Conservation (phyloP, 2,888 invertebrate genomes). For the Caenorhabditis parvicauda region DNA sequence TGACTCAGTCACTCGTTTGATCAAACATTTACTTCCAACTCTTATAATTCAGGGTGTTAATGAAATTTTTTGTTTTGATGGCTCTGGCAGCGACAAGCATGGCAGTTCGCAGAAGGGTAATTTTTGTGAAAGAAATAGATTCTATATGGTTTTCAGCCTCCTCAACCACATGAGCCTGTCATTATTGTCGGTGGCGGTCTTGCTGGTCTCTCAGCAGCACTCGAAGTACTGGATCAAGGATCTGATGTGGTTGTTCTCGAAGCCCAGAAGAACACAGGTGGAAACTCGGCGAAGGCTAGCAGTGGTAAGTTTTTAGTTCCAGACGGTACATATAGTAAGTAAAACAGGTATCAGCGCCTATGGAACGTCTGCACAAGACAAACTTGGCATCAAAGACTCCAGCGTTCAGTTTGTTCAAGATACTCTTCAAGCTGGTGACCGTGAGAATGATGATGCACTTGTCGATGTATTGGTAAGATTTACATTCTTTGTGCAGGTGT, state of each 20-base stretch:
- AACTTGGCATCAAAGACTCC: conserved; percentile 46
- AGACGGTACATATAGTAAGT: not conserved
- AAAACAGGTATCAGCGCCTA: conserved; percentile 61
- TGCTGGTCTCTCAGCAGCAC: conserved; percentile 54
- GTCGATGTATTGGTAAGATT: conserved; percentile 50
- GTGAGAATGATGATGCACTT: conserved; percentile 54
- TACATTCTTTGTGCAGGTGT: not conserved
- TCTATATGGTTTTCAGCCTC: no score
- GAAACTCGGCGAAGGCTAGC: conserved; percentile 61
- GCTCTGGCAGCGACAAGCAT: no score
- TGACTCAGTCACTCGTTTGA: no score
- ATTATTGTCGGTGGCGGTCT: conserved; percentile 58
- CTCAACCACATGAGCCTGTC: no score
- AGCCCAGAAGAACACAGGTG: conserved; percentile 54
- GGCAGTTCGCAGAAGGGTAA: no score
- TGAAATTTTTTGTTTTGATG: no score
- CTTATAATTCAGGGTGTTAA: no score
- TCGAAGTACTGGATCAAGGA: conserved; percentile 44
- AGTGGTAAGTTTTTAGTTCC: conserved; percentile 30
- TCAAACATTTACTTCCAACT: no score
- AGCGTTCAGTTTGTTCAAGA: conserved; percentile 51
- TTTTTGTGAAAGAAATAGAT: no score
- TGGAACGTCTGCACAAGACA: conserved; percentile 51
- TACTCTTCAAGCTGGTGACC: conserved; percentile 60
- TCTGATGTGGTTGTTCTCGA: conserved; percentile 53